Evolutionary conservation across 2,797 vertebrate species (phyloP).

Genomic region (Rhyacichthys aspro): DNA sequence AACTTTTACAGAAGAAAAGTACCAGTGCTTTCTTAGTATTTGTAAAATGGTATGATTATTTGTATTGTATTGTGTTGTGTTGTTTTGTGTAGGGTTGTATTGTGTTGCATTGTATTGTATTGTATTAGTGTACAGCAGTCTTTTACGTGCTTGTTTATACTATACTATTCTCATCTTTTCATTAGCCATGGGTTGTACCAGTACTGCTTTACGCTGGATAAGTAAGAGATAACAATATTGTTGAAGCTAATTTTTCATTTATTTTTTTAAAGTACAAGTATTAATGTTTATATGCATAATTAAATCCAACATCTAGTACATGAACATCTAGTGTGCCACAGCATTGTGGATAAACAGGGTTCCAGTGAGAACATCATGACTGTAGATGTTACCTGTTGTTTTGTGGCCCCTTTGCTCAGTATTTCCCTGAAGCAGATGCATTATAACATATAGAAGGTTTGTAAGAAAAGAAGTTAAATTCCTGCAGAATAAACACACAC

Average conservation of each 20-base stretch:
- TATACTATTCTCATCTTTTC: conserved; percentile 4
- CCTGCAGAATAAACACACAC: not conserved
- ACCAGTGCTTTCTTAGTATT: too few species aligned
- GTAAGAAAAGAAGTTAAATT: conserved; percentile 18
- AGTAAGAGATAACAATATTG: too few species aligned
- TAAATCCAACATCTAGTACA: conserved; percentile 50
- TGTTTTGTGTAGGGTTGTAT: too few species aligned
- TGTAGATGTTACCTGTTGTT: conserved; percentile 81
- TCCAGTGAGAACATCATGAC: conserved; percentile 78
- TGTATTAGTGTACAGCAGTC: not conserved
- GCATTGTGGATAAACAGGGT: conserved; percentile 71
- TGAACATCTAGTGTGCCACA: conserved; percentile 83
- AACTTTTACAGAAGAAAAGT: too few species aligned
- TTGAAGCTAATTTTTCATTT: too few species aligned
- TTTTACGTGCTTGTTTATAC: not conserved
- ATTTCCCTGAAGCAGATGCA: conserved; percentile 80
- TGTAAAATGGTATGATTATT: too few species aligned
- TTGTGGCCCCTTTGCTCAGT: conserved; percentile 81
- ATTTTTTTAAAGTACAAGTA: too few species aligned
- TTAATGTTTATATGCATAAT: not conserved
- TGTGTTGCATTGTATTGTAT: not conserved
- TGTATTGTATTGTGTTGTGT: too few species aligned
- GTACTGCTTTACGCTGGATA: conserved; percentile 85
- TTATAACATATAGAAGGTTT: conserved; percentile 87
- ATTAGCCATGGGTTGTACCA: conserved; percentile 78